A percentile compares a stretch with the other conserved stretches of the same genome.
These are phyloP conservation scores for Neoaliturus tenellus DNA, from an alignment of 2,888 invertebrate species.

Conservation along the genomic window DNA sequence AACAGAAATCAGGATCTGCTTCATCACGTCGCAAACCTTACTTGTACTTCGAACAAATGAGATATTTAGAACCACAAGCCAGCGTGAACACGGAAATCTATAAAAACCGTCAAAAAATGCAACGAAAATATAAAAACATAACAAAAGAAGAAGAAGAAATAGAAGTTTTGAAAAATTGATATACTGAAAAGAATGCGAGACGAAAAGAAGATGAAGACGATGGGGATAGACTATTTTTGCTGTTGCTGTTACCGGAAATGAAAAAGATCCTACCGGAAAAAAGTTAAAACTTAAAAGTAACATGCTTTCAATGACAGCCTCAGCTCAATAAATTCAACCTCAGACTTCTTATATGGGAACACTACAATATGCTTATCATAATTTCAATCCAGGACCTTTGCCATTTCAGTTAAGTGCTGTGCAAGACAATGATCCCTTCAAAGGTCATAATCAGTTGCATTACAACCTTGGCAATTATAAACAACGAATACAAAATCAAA, in stretches of 20 bases:
- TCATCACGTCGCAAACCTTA: slow-evolving; percentile 14
- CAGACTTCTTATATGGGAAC: too few relatives aligned
- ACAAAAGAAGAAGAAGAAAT: not conserved
- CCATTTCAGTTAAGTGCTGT: not conserved
- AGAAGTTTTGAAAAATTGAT: not conserved
- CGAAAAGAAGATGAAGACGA: slow-evolving; percentile 1
- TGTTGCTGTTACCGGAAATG: slow-evolving; percentile 50
- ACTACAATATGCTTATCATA: too few relatives aligned
- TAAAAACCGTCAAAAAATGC: not conserved
- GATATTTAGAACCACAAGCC: not conserved
- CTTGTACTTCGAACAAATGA: slow-evolving; percentile 15
- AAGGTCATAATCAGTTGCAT: not conserved
- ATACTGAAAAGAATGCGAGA: not conserved
- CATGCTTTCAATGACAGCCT: slow-evolving; percentile 39
- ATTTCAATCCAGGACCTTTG: not conserved
- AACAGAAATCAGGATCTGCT: slow-evolving; percentile 18
- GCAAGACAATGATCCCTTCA: not conserved
- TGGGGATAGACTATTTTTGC: slow-evolving; percentile 48
- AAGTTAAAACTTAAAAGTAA: slow-evolving; percentile 44
- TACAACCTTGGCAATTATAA: not conserved
- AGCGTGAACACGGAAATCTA: not conserved
- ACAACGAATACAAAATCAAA: not conserved
- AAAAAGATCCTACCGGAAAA: slow-evolving; percentile 36
- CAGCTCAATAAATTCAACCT: slow-evolving; percentile 19
- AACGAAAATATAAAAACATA: not conserved